Evolutionary conservation across 2,113 vertebrate species (phyloP), one percentile per base, ranked within the genome.

Genomic region (Scolopax mira): DNA sequence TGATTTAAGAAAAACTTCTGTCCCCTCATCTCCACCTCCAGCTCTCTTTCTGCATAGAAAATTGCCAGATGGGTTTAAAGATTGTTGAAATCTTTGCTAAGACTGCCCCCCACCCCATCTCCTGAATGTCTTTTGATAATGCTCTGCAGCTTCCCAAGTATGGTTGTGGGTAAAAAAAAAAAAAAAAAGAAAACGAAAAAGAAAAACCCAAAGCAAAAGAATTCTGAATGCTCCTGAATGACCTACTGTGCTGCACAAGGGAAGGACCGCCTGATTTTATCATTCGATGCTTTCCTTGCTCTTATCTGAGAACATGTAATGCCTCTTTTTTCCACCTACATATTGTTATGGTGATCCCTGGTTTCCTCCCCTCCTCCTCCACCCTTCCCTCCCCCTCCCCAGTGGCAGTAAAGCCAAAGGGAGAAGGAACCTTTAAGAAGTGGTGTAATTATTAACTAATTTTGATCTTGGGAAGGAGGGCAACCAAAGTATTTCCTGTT

Each of bases 401-500:
- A 70, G 44, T 80, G 86, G 81, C 78, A 28, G 46, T 55, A 87
- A 96, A 94, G 46, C 79, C 65, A 93, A 94, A 96, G 61, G 66
- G 41, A 95, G 95, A 93, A 75, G 37, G 73, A 96, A 73, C 25
- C 39, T 94, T 92, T 94, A 88, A 96, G 88, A 94, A 96, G 65
- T 55, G 31, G 83, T 92, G 52, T 85, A 96, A 97, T 96, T 96
- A 96, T 96, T 96, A 95, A 94, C 64, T 16, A 95, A 92, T 93
- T 97, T 92, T 96, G 61, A 89, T 95, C 94, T 93, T 92, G 86
- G 80, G 86, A 92, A 96, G 70, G 73, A 96, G 70, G 65, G 77
- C 80, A 96, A 96, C 77, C 23, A 77, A 95, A 96, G 88, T 94
- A 95, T 96, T 97, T 97, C 96, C 96, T 95, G 94, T 96, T 97